Evolutionary conservation across 1,140 invertebrate species (phyloP).

Genomic region (Zophobas atratus): DNA sequence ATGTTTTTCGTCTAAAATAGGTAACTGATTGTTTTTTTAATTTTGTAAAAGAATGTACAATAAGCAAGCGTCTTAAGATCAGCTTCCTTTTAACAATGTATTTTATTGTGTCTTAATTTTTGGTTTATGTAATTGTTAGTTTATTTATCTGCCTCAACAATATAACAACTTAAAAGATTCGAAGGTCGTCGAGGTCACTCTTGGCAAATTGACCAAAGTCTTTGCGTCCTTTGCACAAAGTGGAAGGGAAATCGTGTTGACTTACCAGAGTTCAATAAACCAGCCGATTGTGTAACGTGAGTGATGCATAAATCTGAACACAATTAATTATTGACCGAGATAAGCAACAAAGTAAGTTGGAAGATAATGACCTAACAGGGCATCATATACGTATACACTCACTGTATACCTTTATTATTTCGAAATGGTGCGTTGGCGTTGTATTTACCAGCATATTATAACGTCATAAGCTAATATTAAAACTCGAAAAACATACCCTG

Average conservation of each 20-base stretch:
- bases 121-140: too few species aligned
- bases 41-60: too few species aligned
- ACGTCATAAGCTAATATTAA: too few species aligned
- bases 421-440: slow-evolving; percentile 12
- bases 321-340: slow-evolving; percentile 39
- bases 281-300: slow-evolving; percentile 23
- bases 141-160: neutral
- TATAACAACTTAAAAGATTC: slow-evolving; percentile 12
- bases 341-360: slow-evolving; percentile 18
- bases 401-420: neutral
- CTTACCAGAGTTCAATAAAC: slow-evolving; percentile 28
- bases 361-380: slow-evolving; percentile 19
- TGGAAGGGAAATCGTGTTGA: slow-evolving; percentile 30
- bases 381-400: slow-evolving; percentile 8
- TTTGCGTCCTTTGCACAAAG: slow-evolving; percentile 2
- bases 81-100: too few species aligned
- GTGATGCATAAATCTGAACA: slow-evolving; percentile 34
- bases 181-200: slow-evolving; percentile 9
- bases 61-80: too few species aligned
- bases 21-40: too few species aligned
- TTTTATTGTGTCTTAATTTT: too few species aligned
- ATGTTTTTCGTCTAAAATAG: too few species aligned
- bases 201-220: slow-evolving; percentile 18
- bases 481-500: too few species aligned
- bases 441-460: neutral